Base-by-base conservation (phyloP, 2,888 invertebrate genomes). In the Meliscaeva auricollis region DNA sequence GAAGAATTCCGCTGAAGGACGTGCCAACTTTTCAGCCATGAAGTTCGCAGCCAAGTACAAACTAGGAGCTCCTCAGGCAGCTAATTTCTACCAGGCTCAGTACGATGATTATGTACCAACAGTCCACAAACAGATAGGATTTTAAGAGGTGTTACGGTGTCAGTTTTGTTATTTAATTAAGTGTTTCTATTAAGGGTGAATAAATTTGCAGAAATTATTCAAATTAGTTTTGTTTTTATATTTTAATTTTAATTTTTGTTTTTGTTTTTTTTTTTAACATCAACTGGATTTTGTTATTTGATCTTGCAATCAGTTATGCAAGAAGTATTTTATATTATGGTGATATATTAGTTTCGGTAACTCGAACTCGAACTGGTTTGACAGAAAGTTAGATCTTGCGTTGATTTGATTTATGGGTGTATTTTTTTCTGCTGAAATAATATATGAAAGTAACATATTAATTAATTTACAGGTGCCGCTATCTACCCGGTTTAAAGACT, bases 11-110 rank as follows among this genome's bases (percentile, higher is more conserved):
- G 92, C 90, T 3, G 90, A 94, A 1, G 91, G 93, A 11, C 93
- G 96, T 17, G 94, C 91, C 0, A 93, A 93, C 38, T 95, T 94
- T 89, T 96, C 96, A 1, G 95, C 96, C 9, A 93, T 91, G 62
- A 94, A 94, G 60, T 96, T 98, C 9, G 87, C 96, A 0, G 90
- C 93, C 58, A 97, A 97, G 89, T 95, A 97, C 91, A 93, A 94
- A 0, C 92, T 97, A 32, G 96, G 95, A 2, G 91, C 94, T 66
- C 96, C 97, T 0, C 90, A 96, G 73, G 96, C 96, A 52, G 97
- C 96, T 26, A 97, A 97, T 90, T 94, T 97, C 89, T 97, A 94
- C 90, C 95, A 95, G 89, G 95, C 96, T 0, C 93, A 96, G 88
- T 97, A 93, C 91, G 97, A 97, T 90, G 96, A 96, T 88, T 93